phyloP scores from a whole-genome alignment of 2,113 vertebrate genomes.

The Microtus ochrogaster region DNA sequence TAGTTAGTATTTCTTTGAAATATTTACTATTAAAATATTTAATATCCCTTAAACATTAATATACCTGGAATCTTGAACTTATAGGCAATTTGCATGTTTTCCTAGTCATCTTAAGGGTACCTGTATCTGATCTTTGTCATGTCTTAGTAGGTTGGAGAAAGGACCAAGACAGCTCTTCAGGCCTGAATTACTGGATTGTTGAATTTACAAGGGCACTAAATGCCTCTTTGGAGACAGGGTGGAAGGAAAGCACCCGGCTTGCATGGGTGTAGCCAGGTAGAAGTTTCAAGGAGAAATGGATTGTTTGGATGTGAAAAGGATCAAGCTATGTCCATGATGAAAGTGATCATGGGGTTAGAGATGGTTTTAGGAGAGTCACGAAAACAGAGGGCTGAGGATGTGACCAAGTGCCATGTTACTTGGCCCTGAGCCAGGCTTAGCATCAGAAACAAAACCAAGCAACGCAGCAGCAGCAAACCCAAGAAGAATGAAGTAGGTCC shows the following conservation, averaged over 20 bases:
- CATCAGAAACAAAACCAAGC: not conserved
- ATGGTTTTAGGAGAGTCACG: not conserved
- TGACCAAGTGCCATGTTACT: not conserved
- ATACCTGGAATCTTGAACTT: not conserved
- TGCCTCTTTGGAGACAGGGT: not conserved
- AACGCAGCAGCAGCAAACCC: not conserved
- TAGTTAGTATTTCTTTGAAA: conserved; percentile 15
- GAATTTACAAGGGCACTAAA: not conserved
- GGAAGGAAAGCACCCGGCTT: not conserved
- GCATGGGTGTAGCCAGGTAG: not conserved
- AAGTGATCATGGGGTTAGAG: too few relatives aligned
- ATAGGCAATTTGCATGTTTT: not conserved
- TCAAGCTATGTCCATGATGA: not conserved
- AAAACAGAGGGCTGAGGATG: not conserved
- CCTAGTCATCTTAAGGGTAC: conserved; percentile 24
- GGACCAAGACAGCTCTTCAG: not conserved
- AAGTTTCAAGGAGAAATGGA: not conserved
- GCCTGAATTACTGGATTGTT: not conserved
- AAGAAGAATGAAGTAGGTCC: not conserved
- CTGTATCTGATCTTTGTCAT: not conserved
- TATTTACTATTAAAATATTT: not conserved
- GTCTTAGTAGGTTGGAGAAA: not conserved
- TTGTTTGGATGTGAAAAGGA: not conserved
- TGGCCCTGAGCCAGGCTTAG: not conserved
- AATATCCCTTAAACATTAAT: not conserved